Evolutionary conservation across 2,888 invertebrate genomes (phyloP).

Genomic region (Eubasilissa splendida): DNA sequence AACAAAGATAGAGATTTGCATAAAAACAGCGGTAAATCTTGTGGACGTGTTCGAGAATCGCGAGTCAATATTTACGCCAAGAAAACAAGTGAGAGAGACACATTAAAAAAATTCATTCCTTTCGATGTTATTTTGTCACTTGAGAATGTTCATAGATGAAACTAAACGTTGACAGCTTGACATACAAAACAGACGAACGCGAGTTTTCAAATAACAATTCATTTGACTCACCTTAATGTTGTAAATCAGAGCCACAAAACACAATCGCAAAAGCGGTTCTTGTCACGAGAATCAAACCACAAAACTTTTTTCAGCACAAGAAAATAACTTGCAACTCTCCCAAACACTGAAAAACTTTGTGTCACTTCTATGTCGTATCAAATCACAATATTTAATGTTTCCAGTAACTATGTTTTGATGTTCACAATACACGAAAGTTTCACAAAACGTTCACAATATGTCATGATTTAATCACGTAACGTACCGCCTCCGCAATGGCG

Average conservation of each 20-base stretch:
- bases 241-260: slow-evolving; percentile 38
- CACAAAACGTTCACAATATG: slow-evolving; percentile 4
- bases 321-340: slow-evolving; percentile 1
- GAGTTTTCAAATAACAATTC: neutral
- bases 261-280: slow-evolving; percentile 26
- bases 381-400: neutral
- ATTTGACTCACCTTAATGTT: slow-evolving; percentile 40
- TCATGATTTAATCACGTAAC: neutral
- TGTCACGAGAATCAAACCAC: slow-evolving; percentile 39
- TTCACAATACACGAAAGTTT: slow-evolving; percentile 47
- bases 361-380: slow-evolving; percentile 10
- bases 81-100: slow-evolving; percentile 4
- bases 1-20: too few relatives aligned
- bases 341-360: slow-evolving; percentile 7
- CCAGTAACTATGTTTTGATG: slow-evolving; percentile 2
- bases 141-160: neutral
- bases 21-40: too few relatives aligned
- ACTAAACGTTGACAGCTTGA: neutral
- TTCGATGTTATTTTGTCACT: neutral
- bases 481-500: slow-evolving; percentile 18
- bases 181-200: neutral
- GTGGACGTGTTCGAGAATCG: neutral
- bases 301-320: slow-evolving; percentile 38
- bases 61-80: slow-evolving; percentile 17
- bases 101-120: slow-evolving; percentile 10